These are phyloP conservation scores for Eumacrocentrus americanus DNA, from an alignment of 2,888 invertebrate species.

Conservation along the genomic window DNA sequence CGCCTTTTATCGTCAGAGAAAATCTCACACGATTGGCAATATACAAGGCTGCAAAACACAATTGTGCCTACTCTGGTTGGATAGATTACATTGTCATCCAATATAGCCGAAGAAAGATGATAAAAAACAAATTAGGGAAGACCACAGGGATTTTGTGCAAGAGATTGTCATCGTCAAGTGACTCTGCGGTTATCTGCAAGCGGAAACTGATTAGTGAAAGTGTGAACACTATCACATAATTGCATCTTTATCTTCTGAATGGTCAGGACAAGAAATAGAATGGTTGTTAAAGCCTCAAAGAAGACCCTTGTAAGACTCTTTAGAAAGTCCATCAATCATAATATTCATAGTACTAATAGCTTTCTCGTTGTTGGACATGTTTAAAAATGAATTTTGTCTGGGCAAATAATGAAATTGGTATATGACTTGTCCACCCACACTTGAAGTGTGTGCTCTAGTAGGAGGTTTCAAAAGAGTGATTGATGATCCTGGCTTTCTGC, in stretches of 20 bases:
- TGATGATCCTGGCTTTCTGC: background rate
- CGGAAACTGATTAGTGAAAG: slow-evolving; percentile 5
- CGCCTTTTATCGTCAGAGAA: background rate
- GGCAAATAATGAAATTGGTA: background rate
- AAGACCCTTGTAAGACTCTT: background rate
- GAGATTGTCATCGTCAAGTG: background rate
- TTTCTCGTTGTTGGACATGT: background rate
- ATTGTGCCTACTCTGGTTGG: background rate
- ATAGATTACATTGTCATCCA: too few relatives aligned
- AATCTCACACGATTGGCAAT: background rate
- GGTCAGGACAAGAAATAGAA: background rate
- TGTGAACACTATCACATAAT: slow-evolving; percentile 1
- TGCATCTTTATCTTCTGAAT: too few relatives aligned
- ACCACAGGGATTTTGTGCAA: too few relatives aligned
- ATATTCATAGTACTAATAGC: background rate
- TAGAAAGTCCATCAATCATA: background rate
- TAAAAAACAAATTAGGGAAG: too few relatives aligned
- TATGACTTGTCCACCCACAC: slow-evolving; percentile 5
- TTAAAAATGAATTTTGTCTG: background rate
- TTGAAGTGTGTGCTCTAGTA: background rate
- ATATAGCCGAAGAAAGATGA: too few relatives aligned
- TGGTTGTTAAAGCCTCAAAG: background rate
- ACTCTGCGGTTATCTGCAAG: background rate
- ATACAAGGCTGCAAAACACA: background rate
- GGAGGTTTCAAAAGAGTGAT: background rate